Conservation (phyloP, 2,113 vertebrate genomes). For the Microtus oregoni region DNA sequence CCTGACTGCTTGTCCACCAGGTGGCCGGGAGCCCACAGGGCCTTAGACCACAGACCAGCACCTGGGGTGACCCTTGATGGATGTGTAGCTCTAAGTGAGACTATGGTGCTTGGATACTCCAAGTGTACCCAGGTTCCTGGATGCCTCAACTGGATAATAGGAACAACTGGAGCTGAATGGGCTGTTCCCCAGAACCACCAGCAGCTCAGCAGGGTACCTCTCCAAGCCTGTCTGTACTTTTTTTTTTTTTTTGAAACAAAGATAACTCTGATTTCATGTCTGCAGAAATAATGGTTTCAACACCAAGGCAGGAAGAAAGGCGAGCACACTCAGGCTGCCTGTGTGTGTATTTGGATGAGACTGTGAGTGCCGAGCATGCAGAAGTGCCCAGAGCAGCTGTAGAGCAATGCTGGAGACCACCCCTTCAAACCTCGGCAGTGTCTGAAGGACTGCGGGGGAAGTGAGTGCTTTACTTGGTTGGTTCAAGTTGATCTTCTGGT, state of each 20-base stretch:
- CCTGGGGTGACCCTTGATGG: conserved; percentile 70
- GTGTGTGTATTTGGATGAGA: conserved; percentile 6
- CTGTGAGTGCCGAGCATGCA: background rate
- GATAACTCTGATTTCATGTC: background rate
- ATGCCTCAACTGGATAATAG: background rate
- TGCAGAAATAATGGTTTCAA: background rate
- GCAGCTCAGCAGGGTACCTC: background rate
- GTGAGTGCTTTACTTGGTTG: background rate
- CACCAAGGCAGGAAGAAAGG: background rate
- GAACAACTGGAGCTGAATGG: background rate
- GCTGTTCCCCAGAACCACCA: background rate
- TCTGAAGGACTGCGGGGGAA: background rate
- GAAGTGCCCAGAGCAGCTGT: background rate
- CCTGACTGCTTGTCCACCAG: conserved; percentile 39
- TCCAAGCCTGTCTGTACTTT: conserved; percentile 51
- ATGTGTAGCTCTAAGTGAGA: conserved; percentile 40
- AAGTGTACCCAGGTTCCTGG: background rate
- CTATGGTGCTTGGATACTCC: background rate
- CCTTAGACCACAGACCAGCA: conserved; percentile 67
- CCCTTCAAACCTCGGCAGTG: background rate
- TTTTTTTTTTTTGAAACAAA: conserved; percentile 50
- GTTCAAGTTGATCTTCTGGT: background rate
- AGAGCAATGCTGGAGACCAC: background rate
- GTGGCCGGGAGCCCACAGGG: conserved; percentile 58
- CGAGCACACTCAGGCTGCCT: background rate